phyloP scores from a whole-genome alignment of 35 echinoderm and acorn worm genomes.

The Heliocidaris tuberculata region DNA sequence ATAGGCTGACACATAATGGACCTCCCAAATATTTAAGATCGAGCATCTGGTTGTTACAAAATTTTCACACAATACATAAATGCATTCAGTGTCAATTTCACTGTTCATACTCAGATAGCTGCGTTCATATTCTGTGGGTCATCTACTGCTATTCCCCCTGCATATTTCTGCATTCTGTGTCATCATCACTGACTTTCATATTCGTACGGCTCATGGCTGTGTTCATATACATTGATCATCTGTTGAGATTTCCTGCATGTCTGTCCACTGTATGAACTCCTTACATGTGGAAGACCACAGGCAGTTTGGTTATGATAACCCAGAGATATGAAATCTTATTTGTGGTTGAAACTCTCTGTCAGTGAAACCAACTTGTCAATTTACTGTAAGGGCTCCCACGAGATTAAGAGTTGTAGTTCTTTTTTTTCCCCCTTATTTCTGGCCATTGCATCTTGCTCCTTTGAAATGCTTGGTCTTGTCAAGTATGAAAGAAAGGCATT shows the following conservation, averaged over 20 bases:
- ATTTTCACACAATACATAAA: neutral
- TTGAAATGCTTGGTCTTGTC: neutral
- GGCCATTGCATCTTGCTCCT: neutral
- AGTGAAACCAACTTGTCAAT: constrained; percentile 17
- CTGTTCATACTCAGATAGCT: neutral
- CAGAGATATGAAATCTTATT: constrained; percentile 12
- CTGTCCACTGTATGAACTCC: neutral
- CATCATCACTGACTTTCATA: too few relatives aligned
- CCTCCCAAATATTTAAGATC: neutral
- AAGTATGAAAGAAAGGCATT: constrained; percentile 5
- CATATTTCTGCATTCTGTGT: too few relatives aligned
- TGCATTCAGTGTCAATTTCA: neutral
- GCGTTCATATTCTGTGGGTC: too few relatives aligned
- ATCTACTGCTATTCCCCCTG: too few relatives aligned
- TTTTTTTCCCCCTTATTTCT: neutral
- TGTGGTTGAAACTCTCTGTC: neutral
- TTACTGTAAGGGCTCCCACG: neutral
- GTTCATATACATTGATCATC: too few relatives aligned
- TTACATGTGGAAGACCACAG: constrained; percentile 16
- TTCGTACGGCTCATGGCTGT: too few relatives aligned
- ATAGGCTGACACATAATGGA: neutral
- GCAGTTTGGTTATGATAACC: constrained; percentile 10
- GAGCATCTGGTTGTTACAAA: too few relatives aligned
- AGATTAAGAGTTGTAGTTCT: neutral
- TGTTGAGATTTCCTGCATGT: neutral